Evolutionary conservation across 2,888 invertebrate species (phyloP).

Genomic region (Nomada flava): DNA sequence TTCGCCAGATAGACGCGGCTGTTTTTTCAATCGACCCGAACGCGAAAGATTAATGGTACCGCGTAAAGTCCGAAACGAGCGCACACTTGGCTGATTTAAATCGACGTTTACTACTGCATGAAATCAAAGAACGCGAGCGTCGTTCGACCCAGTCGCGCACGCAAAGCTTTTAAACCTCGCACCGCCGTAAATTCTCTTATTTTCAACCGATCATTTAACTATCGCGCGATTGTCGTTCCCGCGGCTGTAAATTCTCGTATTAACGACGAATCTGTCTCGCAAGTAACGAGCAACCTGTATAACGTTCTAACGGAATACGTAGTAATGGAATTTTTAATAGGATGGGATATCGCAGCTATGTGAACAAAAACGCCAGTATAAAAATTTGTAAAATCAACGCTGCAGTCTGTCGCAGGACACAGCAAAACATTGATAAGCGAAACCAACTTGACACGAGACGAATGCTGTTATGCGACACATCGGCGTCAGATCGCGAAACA

Average conservation of each 20-base stretch:
- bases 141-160: background rate
- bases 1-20: background rate
- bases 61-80: conserved; percentile 19
- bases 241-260: background rate
- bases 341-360: background rate
- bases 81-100: conserved; percentile 45
- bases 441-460: conserved; percentile 7
- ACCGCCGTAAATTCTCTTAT: conserved; percentile 4
- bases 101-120: conserved; percentile 47
- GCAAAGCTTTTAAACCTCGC: conserved; percentile 12
- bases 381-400: background rate
- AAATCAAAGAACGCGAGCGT: conserved; percentile 30
- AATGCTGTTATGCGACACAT: background rate
- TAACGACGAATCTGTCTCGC: background rate
- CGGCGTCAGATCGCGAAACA: background rate
- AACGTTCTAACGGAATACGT: background rate
- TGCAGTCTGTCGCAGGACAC: background rate
- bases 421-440: conserved; percentile 21
- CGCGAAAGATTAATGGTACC: conserved; percentile 32
- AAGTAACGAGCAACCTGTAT: conserved; percentile 3
- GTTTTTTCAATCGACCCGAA: conserved; percentile 24
- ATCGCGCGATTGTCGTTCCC: conserved; percentile 5
- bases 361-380: background rate
- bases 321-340: background rate
- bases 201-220: conserved; percentile 11